Base-by-base conservation (phyloP, 2,888 invertebrate genomes). In the Orchesellides sinensis region DNA sequence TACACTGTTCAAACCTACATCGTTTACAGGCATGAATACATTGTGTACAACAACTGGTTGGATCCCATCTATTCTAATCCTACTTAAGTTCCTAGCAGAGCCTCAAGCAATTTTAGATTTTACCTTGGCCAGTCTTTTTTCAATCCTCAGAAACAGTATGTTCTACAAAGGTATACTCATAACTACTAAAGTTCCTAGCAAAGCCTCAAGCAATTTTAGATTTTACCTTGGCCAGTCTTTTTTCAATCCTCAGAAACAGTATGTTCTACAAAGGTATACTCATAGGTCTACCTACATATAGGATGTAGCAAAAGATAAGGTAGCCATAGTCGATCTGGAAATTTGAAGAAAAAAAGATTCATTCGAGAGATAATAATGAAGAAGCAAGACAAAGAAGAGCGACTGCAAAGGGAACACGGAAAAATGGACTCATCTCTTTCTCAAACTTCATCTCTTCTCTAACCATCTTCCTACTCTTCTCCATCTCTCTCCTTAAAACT, bases 331-430 rank as follows among this genome's bases (percentile, higher is more conserved):
- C 61, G 70, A 78, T 59, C 78, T 78, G 78, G 78, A 78, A 70
- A 69, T 69, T 63, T 17, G 72, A 47, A 27, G 72, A 32, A 70
- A 12, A 19, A 59, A 78, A 61, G 78, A 78, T 78, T 54, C 49
- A 59, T 32, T 35, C 27, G 61, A 61, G 78, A 78, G n/a, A n/a
- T n/a, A n/a, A n/a, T 78, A 78, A 78, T 70, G 70, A 78, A 78
- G 35, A 78, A 78, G 61, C 32, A 68, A 77, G 78, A 78, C 78
- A 78, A 78, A 78, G 78, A 63, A 68, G 32, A 70, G 78, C 78
- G 78, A 56, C 78, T 78, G 40, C 27, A 27, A 19, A 65, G 74
- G 65, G 74, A 74, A 54, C 23, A 29, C 29, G 40, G 70, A 68
- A 70, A 78, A 78, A 69, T 70, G 78, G 70, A 78, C 78, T 78